A percentile compares a stretch with the other conserved stretches of the same genome.
phyloP scores from a whole-genome alignment of 2,797 vertebrate genomes.

The Benthosema pterotum region DNA sequence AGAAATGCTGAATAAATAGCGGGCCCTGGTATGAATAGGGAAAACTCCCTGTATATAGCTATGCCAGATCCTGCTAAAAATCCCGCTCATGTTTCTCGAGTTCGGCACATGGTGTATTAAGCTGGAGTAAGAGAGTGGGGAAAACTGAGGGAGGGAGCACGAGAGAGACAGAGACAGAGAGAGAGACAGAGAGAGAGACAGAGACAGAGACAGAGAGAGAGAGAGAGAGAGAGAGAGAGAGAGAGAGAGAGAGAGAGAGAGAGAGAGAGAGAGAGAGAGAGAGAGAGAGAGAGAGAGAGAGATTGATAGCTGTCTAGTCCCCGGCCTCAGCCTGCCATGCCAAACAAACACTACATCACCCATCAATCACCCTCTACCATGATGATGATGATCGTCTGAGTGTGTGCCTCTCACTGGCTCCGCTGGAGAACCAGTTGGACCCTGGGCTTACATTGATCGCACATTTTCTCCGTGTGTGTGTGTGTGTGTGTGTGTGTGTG shows the following conservation, averaged over 20 bases:
- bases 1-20: no score
- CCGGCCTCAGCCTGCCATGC: neutral
- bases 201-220: neutral
- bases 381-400: no score
- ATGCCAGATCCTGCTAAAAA: no score
- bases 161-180: neutral
- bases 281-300: neutral
- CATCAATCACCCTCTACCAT: conserved; percentile 1
- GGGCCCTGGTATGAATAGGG: no score
- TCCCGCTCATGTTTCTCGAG: no score
- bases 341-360: conserved; percentile 6
- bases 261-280: conserved; percentile 4
- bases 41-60: no score
- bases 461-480: conserved; percentile 24
- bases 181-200: conserved; percentile 1
- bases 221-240: neutral
- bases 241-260: neutral
- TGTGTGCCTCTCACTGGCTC: no score
- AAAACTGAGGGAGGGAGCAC: neutral
- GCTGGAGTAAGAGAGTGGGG: neutral
- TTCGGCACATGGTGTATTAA: no score
- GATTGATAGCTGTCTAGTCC: no score
- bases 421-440: conserved; percentile 5
- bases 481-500: neutral
- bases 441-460: conserved; percentile 47